phyloP scores from a whole-genome alignment of 2,888 invertebrate species.

The Agrotis ipsilon region DNA sequence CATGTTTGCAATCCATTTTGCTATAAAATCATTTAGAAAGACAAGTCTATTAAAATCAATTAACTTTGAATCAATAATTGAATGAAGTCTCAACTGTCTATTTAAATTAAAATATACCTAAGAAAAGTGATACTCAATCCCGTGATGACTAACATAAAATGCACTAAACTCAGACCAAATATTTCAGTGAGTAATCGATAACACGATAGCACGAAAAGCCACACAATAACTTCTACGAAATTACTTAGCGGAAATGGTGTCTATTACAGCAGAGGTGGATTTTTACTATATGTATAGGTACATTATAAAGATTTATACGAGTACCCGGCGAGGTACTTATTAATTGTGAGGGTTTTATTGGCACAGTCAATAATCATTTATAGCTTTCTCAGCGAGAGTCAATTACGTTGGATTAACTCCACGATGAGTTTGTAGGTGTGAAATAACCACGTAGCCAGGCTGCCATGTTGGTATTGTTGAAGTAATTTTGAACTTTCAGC shows the following conservation, averaged over 20 bases:
- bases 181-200: conserved; percentile 33
- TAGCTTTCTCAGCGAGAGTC: conserved; percentile 85
- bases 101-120: background rate
- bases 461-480: conserved; percentile 17
- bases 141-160: background rate
- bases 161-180: conserved; percentile 6
- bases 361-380: conserved; percentile 87
- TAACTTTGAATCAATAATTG: background rate
- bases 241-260: conserved; percentile 55
- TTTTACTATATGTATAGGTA: conserved; percentile 38
- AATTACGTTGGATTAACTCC: conserved; percentile 86
- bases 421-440: conserved; percentile 77
- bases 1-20: background rate
- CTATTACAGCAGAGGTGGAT: conserved; percentile 45
- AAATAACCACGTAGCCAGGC: conserved; percentile 55
- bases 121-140: background rate
- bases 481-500: background rate
- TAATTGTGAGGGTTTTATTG: conserved; percentile 85
- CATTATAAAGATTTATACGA: conserved; percentile 64
- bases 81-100: background rate
- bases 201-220: conserved; percentile 8
- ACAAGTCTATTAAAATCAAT: too few species aligned
- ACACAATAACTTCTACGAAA: conserved; percentile 32
- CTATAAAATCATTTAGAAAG: fast-evolving
- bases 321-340: conserved; percentile 68